phyloP scores from a whole-genome alignment of 2,797 vertebrate species.

The Sebastes iracundus region DNA sequence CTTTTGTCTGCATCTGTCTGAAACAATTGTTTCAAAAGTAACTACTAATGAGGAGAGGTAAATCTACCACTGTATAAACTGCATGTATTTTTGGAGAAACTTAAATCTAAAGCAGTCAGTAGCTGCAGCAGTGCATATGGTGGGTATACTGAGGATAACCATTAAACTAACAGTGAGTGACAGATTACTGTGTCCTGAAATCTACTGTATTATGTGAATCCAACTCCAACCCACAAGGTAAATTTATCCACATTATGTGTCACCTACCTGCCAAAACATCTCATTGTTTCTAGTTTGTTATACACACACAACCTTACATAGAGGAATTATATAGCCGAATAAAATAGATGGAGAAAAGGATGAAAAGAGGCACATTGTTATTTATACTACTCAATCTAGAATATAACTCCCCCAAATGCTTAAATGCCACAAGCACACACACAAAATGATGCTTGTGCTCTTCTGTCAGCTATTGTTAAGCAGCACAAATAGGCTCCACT shows the following conservation, averaged over 20 bases:
- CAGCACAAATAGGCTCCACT: slow-evolving; percentile 36
- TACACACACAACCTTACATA: background rate
- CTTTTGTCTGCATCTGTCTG: background rate
- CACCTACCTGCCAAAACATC: background rate
- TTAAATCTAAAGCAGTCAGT: background rate
- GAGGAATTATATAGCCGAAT: background rate
- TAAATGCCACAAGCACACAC: background rate
- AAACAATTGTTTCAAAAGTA: background rate
- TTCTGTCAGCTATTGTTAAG: slow-evolving; percentile 48
- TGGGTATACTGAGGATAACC: background rate
- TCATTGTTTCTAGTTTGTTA: background rate
- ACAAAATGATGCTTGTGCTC: slow-evolving; percentile 10
- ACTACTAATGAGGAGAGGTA: background rate
- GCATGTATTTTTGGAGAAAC: background rate
- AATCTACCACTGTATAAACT: background rate
- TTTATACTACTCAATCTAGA: slow-evolving; percentile 6
- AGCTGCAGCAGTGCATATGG: background rate
- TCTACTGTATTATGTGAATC: background rate
- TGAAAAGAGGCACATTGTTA: background rate
- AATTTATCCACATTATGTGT: background rate
- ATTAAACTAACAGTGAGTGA: background rate
- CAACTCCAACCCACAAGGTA: background rate
- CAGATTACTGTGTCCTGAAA: background rate
- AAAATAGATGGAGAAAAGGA: background rate
- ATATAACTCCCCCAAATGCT: background rate